Evolutionary conservation across 2,888 invertebrate species (phyloP).

Genomic region (Yponomeuta sedellus): DNA sequence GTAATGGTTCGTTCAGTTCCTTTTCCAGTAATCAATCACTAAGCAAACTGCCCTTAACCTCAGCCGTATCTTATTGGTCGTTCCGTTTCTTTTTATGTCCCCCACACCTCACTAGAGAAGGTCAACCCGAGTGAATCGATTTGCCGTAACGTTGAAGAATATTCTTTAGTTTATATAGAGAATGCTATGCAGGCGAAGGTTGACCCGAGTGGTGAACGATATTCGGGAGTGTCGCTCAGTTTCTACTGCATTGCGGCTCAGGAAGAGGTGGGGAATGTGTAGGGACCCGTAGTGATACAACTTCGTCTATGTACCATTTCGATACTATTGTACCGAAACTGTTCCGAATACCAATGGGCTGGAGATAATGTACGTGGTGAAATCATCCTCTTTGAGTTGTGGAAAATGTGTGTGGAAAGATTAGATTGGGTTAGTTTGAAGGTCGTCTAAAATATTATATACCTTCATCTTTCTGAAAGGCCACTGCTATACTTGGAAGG

Average conservation of each 20-base stretch:
- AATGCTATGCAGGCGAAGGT: not conserved
- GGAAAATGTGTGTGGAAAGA: not conserved
- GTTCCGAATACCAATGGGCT: not conserved
- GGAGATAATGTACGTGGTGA: not conserved
- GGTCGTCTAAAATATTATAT: not conserved
- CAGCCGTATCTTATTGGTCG: slow-evolving; percentile 2
- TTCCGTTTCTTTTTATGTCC: slow-evolving; percentile 3
- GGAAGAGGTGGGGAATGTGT: slow-evolving; percentile 36
- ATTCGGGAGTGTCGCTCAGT: slow-evolving; percentile 52
- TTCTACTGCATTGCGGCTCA: slow-evolving; percentile 67
- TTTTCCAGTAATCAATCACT: slow-evolving; percentile 6
- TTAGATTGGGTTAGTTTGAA: not conserved
- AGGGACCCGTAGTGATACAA: slow-evolving; percentile 30
- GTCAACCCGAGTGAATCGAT: slow-evolving; percentile 4
- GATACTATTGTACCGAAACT: not conserved
- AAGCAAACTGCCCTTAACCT: slow-evolving; percentile 10
- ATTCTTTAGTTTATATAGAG: not conserved
- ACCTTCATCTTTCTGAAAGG: slow-evolving; percentile 11
- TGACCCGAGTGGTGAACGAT: slow-evolving; percentile 27
- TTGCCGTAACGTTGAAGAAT: not conserved
- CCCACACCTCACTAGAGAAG: not conserved
- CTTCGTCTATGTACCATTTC: not conserved
- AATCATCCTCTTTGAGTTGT: not conserved
- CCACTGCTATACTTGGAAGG: slow-evolving; percentile 62
- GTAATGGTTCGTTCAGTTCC: not conserved